Evolutionary conservation across 2,113 vertebrate species (phyloP).

Genomic region (Notechis scutatus): DNA sequence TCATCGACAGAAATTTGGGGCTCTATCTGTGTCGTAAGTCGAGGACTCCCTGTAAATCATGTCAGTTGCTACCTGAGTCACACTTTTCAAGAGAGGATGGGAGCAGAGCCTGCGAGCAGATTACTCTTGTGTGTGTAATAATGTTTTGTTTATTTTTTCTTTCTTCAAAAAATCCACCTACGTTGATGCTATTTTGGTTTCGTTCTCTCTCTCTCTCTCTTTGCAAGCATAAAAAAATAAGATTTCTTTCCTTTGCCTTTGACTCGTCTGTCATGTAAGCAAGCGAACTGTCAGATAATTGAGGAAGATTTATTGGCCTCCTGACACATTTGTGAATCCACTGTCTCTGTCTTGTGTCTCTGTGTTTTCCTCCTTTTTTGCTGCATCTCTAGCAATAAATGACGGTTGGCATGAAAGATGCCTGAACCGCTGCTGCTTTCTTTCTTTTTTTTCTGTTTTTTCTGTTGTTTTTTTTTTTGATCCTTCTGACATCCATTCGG

Average conservation of each 20-base stretch:
- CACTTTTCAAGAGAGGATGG: not conserved
- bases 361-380: not conserved
- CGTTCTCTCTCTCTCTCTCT: not conserved
- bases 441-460: accelerated
- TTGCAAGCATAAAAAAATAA: not conserved
- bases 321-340: not conserved
- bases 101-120: not conserved
- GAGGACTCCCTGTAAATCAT: not conserved
- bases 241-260: not conserved
- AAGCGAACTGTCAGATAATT: not conserved
- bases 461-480: not conserved
- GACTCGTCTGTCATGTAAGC: not conserved
- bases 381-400: not conserved
- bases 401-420: no score
- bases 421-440: not conserved
- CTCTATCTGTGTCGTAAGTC: not conserved
- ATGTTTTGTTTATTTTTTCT: not conserved
- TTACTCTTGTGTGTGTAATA: not conserved
- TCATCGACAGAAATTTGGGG: not conserved
- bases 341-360: not conserved
- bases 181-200: not conserved
- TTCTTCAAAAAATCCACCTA: not conserved
- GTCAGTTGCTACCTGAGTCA: not conserved
- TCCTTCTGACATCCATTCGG: not conserved
- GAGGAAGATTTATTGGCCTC: not conserved